Evolutionary conservation across 2,888 invertebrate species (phyloP), one percentile per base, ranked within the genome.

Genomic region (Bibio marci): DNA sequence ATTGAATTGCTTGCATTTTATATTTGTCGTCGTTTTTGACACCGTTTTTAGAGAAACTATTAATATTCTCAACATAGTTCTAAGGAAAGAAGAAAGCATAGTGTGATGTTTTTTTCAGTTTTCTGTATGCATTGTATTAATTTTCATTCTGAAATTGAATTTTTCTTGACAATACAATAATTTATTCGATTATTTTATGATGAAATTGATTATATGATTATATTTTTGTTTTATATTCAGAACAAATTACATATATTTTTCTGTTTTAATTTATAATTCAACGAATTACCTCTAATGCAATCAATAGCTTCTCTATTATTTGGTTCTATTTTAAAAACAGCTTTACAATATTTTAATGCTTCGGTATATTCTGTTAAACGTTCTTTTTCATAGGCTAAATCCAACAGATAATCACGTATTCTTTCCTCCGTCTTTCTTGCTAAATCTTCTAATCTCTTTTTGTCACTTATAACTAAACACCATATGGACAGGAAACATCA

Each of bases 371-470:
- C 83, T 72, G 90, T 94, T 49, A 94, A 70, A 55, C 92, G 73
- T 3, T 92, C 87, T 65, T 86, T 80, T 44, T 91, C 97, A 50
- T 97, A 77, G 5, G 94, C 86, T 57, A 97, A 70, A 62, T 92
- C 97, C 66, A 87, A 97, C 39, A 97, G 70, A 60, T 92, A 95
- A 62, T 97, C 95, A 45, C 95, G 67, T 56, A 80, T 83, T 37
- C 83, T 83, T 6, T 81, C 81, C 17, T 76, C 71, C 51, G 83
- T 76, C 15, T 71, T 73, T 51, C 72, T 75, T 48, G 77, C 80
- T 41, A 88, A 61, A 52, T 85, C 87, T 64, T 95, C 88, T 31
- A 97, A 63, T 7, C 97, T 65, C 43, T 81, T 69, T 31, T 94
- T 82, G 15, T 95, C 97, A 62, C 83, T 86, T 48, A 85, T 66